A percentile compares a stretch with the other conserved stretches of the same genome.
These are phyloP conservation scores for Catharus ustulatus DNA, from an alignment of 2,797 vertebrate genomes.

Conservation along the genomic window DNA sequence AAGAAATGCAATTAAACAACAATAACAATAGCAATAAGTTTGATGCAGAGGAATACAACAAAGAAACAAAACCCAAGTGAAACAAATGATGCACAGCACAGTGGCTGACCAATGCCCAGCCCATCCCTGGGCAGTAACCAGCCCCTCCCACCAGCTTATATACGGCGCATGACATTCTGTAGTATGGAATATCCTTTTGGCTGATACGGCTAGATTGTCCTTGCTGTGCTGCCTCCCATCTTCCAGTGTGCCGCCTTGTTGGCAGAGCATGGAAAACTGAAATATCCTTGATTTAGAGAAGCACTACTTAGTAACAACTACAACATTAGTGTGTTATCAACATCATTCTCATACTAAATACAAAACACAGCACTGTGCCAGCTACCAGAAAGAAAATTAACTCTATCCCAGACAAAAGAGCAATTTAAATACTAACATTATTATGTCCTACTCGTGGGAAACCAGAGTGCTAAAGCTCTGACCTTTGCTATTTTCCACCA, in stretches of 20 bases:
- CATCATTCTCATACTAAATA: neutral
- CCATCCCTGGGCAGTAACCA: neutral
- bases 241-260: neutral
- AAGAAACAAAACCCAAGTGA: neutral
- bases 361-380: neutral
- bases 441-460: neutral
- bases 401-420: neutral
- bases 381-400: neutral
- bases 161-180: neutral
- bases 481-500: constrained; percentile 9
- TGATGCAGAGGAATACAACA: neutral
- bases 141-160: neutral
- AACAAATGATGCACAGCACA: neutral
- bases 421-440: neutral
- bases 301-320: neutral
- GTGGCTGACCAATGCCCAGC: neutral
- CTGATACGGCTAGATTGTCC: neutral
- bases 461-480: neutral
- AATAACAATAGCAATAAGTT: too few species aligned
- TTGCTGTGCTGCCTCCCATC: neutral
- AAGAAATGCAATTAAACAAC: neutral
- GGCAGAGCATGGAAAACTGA: neutral
- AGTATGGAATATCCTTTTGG: neutral
- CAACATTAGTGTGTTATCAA: neutral
- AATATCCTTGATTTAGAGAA: neutral